Evolutionary conservation across 2,797 vertebrate species (phyloP).

Genomic region (Spheniscus humboldti): DNA sequence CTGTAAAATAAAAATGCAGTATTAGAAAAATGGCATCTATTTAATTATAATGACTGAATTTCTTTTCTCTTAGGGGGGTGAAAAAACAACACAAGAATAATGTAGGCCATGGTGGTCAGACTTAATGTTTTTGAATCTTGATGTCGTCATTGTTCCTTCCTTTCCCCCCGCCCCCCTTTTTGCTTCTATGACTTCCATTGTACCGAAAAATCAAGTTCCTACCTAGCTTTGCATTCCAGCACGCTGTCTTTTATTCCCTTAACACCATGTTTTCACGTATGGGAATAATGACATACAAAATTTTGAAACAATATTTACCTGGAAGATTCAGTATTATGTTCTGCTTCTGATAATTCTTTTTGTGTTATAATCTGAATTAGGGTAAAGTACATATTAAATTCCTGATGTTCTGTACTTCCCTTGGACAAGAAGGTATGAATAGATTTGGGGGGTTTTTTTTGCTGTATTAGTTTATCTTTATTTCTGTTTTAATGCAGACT

Average conservation of each 20-base stretch:
- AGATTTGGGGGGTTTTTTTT: background rate
- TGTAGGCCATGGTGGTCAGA: background rate
- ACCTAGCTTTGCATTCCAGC: background rate
- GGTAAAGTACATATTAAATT: background rate
- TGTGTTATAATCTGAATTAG: background rate
- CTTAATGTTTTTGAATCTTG: background rate
- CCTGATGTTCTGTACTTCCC: background rate
- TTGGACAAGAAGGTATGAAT: background rate
- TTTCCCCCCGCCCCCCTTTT: background rate
- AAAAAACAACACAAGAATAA: background rate
- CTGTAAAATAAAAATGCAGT: background rate
- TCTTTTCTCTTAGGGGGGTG: background rate
- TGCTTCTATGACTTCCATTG: background rate
- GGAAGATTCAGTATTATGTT: background rate
- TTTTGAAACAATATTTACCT: background rate
- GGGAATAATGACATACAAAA: background rate
- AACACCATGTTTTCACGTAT: background rate
- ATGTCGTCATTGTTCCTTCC: background rate
- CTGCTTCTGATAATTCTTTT: background rate
- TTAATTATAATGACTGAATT: background rate
- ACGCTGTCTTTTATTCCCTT: background rate
- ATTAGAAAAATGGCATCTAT: background rate
- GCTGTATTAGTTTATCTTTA: background rate
- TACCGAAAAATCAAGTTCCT: constrained; percentile 19
- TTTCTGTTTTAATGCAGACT: constrained; percentile 85